A percentile compares a stretch with the other conserved stretches of the same genome.
Evolutionary conservation across 2,888 invertebrate genomes (phyloP).

Genomic region (Zhengitettix transpicula): DNA sequence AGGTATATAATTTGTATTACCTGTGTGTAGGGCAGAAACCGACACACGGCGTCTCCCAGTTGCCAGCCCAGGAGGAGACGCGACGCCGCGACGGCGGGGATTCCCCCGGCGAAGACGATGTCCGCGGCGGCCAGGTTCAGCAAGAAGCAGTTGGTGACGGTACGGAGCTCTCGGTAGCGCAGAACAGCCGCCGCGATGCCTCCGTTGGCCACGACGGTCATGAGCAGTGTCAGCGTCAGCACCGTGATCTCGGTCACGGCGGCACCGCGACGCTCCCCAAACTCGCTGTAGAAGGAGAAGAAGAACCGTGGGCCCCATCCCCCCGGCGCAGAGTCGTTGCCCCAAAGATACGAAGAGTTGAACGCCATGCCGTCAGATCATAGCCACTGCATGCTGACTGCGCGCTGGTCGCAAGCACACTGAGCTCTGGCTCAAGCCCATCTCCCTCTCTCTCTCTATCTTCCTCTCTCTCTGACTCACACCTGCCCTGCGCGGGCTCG

Average conservation of each 20-base stretch:
- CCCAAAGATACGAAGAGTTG: constrained; percentile 34
- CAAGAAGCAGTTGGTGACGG: constrained; percentile 38
- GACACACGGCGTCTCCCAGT: constrained; percentile 32
- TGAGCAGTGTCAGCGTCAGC: constrained; percentile 26
- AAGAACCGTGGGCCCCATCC: constrained; percentile 37
- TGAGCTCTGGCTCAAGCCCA: too few species aligned
- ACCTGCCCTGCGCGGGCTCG: too few species aligned
- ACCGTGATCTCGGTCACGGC: constrained; percentile 27
- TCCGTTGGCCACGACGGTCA: constrained; percentile 33
- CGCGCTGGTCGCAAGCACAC: too few species aligned
- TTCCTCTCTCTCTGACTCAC: too few species aligned
- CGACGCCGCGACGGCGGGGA: constrained; percentile 34
- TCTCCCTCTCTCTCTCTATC: too few species aligned
- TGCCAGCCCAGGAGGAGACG: constrained; percentile 31
- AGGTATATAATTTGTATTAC: constrained; percentile 25
- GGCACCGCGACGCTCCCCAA: constrained; percentile 26
- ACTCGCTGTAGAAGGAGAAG: constrained; percentile 37
- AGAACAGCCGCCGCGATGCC: constrained; percentile 30
- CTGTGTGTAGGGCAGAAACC: constrained; percentile 36
- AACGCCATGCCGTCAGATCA: neutral
- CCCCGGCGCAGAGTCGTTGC: constrained; percentile 26
- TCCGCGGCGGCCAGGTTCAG: constrained; percentile 47
- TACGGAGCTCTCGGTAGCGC: constrained; percentile 34
- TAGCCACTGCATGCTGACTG: too few species aligned
- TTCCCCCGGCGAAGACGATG: constrained; percentile 35